These are phyloP conservation scores for Heliconius charithonia DNA, from an alignment of 2,888 invertebrate species.

Conservation along the genomic window DNA sequence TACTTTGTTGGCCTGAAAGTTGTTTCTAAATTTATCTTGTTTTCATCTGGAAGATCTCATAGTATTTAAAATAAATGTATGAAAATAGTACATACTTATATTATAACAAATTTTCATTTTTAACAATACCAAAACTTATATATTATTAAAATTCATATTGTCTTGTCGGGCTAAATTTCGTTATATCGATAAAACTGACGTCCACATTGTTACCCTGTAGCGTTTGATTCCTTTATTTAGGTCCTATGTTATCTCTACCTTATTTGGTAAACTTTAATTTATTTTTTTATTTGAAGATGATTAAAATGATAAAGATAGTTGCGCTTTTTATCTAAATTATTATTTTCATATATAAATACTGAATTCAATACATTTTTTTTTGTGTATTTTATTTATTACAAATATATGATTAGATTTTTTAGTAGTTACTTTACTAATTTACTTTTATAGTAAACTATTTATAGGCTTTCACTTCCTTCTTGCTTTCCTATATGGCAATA, in stretches of 20 bases:
- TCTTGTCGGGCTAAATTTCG: too few species aligned
- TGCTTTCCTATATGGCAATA: background rate
- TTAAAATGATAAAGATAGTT: too few species aligned
- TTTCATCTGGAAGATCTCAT: background rate
- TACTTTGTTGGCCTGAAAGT: too few species aligned
- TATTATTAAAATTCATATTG: too few species aligned
- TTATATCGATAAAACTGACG: too few species aligned
- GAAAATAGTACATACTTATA: too few species aligned
- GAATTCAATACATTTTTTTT: background rate
- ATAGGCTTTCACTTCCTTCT: conserved; percentile 2
- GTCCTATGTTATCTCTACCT: too few species aligned
- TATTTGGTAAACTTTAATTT: too few species aligned
- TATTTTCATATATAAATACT: background rate
- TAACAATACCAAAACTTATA: too few species aligned
- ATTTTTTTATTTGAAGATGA: too few species aligned
- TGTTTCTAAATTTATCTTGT: background rate
- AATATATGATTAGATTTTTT: background rate
- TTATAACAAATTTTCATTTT: too few species aligned
- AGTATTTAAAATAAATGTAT: background rate
- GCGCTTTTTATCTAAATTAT: background rate
- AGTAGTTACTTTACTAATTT: background rate
- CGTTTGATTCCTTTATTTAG: background rate
- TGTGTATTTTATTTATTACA: background rate
- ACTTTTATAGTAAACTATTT: background rate
- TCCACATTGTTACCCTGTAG: too few species aligned